These are phyloP conservation scores for Vanessa atalanta DNA, from an alignment of 1,140 invertebrate species.

Conservation along the genomic window DNA sequence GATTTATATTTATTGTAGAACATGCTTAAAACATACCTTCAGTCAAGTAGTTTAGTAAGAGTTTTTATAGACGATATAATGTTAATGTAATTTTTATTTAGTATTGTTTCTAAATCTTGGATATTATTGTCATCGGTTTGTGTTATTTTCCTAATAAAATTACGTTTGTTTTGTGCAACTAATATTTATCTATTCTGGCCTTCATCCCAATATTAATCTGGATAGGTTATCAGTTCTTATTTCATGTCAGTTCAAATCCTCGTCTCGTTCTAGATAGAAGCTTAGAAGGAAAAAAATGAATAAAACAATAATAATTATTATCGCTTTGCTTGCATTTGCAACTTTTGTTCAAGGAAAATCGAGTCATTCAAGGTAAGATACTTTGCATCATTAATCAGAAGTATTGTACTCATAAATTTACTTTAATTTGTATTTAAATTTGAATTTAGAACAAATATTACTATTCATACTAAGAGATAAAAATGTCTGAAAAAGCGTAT, in stretches of 20 bases:
- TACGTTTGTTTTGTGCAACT: neutral
- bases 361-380: slow-evolving; percentile 14
- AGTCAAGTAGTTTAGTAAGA: too few species aligned
- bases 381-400: neutral
- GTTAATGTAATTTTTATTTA: neutral
- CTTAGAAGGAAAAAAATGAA: slow-evolving; percentile 17
- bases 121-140: neutral
- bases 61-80: too few species aligned
- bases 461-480: too few species aligned
- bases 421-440: neutral
- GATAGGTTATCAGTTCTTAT: slow-evolving; percentile 19
- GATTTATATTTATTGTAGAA: too few species aligned
- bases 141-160: neutral
- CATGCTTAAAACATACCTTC: too few species aligned
- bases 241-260: slow-evolving; percentile 20
- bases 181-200: slow-evolving; percentile 23
- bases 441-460: too few species aligned
- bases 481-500: too few species aligned
- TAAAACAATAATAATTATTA: slow-evolving; percentile 16
- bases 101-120: neutral
- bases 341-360: slow-evolving; percentile 17
- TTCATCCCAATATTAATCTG: slow-evolving; percentile 7
- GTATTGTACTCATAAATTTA: too few species aligned
- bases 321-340: slow-evolving; percentile 5
- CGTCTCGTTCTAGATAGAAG: slow-evolving; percentile 2